Conservation (phyloP, 2,113 vertebrate genomes). For the Trematocara variabile region DNA sequence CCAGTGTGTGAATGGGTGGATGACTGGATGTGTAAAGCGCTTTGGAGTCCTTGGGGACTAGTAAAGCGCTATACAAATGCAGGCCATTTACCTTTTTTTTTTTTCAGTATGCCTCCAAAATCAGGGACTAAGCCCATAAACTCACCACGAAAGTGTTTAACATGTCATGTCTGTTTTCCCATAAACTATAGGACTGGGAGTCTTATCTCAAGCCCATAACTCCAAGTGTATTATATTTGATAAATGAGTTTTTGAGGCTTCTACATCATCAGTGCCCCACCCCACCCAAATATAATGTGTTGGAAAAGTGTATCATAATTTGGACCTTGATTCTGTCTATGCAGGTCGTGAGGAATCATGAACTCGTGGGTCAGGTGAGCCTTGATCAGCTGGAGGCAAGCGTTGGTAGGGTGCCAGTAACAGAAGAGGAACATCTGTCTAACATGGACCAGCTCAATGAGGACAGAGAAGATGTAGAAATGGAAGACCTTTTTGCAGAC, state of each 20-base stretch:
- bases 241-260: too few species aligned
- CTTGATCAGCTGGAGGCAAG: constrained; percentile 29
- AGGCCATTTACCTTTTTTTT: too few species aligned
- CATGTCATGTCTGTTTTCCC: background rate
- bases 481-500: background rate
- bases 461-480: background rate
- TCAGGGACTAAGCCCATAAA: accelerated
- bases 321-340: background rate
- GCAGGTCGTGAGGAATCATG: constrained; percentile 60
- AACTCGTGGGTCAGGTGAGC: constrained; percentile 59
- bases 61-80: too few species aligned
- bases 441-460: background rate
- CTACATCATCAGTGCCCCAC: too few species aligned
- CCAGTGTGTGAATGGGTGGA: too few species aligned
- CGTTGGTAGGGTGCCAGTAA: background rate
- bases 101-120: too few species aligned
- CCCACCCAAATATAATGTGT: too few species aligned
- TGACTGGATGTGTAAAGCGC: too few species aligned
- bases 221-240: too few species aligned
- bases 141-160: accelerated
- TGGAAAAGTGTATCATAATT: background rate
- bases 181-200: background rate
- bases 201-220: background rate
- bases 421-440: background rate
- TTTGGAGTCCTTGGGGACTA: too few species aligned